Evolutionary conservation across 2,797 vertebrate species (phyloP).

Genomic region (Harpagifer antarcticus): DNA sequence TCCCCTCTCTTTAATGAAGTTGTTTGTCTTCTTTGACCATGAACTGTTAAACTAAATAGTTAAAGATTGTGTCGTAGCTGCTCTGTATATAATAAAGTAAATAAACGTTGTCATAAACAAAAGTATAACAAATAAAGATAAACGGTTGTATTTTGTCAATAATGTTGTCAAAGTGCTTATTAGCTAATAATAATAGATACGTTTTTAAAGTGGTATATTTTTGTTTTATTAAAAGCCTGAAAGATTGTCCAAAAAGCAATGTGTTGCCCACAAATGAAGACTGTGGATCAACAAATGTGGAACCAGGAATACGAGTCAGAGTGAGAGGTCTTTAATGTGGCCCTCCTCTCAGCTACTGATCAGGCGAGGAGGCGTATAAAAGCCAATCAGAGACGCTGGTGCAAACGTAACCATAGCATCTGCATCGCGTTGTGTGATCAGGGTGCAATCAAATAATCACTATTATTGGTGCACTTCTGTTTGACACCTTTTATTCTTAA

Average conservation of each 20-base stretch:
- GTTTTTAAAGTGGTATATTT: no score
- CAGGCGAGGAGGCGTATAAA: slow-evolving; percentile 61
- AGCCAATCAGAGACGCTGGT: slow-evolving; percentile 54
- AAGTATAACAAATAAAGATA: no score
- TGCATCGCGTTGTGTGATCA: slow-evolving; percentile 19
- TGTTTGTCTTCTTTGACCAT: no score
- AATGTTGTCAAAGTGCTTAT: no score
- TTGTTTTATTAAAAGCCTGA: no score
- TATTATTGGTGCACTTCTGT: not conserved
- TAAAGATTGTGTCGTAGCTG: no score
- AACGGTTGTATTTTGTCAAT: no score
- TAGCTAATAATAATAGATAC: no score
- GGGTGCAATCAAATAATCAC: not conserved
- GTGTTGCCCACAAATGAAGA: not conserved
- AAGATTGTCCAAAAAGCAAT: not conserved
- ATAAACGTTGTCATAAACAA: no score
- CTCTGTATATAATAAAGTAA: no score
- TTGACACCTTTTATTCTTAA: not conserved
- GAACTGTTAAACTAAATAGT: no score
- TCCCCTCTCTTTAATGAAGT: no score
- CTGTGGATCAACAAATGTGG: not conserved
- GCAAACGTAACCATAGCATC: slow-evolving; percentile 34
- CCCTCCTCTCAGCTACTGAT: slow-evolving; percentile 42
- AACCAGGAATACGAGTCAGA: not conserved
- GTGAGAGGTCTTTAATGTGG: slow-evolving; percentile 33